A percentile compares a stretch with the other conserved stretches of the same genome.
Evolutionary conservation across 2,113 vertebrate genomes (phyloP).

Genomic region (Mus spicilegus): DNA sequence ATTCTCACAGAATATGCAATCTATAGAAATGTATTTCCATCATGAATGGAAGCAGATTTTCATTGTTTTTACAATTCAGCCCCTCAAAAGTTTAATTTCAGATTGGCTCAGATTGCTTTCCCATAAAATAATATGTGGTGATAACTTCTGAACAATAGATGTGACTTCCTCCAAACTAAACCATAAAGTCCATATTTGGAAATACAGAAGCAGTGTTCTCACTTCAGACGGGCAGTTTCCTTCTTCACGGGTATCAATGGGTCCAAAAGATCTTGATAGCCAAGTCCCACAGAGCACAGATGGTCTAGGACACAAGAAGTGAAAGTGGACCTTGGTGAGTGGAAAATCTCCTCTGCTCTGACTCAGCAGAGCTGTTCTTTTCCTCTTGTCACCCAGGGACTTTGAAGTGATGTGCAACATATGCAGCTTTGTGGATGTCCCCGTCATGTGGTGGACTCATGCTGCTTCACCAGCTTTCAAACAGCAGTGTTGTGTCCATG

Average conservation of each 20-base stretch:
- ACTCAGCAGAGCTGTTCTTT: background rate
- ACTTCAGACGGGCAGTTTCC: background rate
- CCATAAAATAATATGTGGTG: background rate
- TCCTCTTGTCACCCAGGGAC: background rate
- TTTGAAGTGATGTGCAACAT: background rate
- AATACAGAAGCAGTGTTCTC: background rate
- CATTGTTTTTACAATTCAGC: background rate
- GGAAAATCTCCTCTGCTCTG: constrained; percentile 23
- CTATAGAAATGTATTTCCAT: background rate
- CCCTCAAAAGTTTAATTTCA: background rate
- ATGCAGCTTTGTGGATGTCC: background rate
- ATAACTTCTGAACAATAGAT: background rate
- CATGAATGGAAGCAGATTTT: background rate
- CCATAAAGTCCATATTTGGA: background rate
- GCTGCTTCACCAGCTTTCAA: background rate
- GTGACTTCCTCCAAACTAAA: background rate
- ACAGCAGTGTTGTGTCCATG: background rate
- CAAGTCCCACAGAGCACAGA: background rate
- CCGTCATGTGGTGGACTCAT: no score
- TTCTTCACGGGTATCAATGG: background rate
- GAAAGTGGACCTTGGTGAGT: background rate
- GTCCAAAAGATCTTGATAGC: background rate
- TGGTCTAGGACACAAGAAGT: background rate
- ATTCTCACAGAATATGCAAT: background rate
- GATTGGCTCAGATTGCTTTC: background rate